Evolutionary conservation across 2,888 invertebrate genomes (phyloP).

Genomic region (Lamellibrachia columna): DNA sequence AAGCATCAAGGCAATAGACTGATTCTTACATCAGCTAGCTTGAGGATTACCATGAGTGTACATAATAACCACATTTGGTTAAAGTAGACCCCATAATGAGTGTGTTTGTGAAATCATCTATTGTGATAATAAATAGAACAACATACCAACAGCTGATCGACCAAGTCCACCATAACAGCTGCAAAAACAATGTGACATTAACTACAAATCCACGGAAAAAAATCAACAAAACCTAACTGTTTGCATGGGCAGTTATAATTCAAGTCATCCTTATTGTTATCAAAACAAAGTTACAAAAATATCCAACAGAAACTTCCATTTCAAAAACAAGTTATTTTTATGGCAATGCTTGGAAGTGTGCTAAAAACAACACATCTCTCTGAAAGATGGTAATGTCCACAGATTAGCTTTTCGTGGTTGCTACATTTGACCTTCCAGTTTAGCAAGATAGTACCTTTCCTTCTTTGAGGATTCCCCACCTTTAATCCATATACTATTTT

Average conservation of each 20-base stretch:
- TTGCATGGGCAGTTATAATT: not conserved
- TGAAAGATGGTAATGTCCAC: too few species aligned
- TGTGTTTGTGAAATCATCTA: not conserved
- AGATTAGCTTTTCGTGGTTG: too few species aligned
- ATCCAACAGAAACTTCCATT: not conserved
- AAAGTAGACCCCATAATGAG: not conserved
- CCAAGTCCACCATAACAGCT: constrained; percentile 59
- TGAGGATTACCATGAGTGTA: not conserved
- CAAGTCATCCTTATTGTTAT: not conserved
- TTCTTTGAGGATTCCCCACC: too few species aligned
- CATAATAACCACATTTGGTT: not conserved
- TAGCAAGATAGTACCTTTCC: too few species aligned
- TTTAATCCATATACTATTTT: too few species aligned
- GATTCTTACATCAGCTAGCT: not conserved
- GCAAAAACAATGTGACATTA: constrained; percentile 34
- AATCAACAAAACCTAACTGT: not conserved
- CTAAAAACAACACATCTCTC: too few species aligned
- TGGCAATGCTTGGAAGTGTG: too few species aligned
- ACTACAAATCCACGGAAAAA: not conserved
- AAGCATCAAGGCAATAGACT: not conserved
- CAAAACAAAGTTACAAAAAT: too few species aligned
- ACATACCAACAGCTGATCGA: constrained; percentile 53
- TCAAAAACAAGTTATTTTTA: not conserved
- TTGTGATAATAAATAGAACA: not conserved
- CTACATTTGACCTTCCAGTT: too few species aligned